A percentile compares a stretch with the other conserved stretches of the same genome.
Evolutionary conservation across 2,113 vertebrate genomes (phyloP).

Genomic region (Nettapus auritus): DNA sequence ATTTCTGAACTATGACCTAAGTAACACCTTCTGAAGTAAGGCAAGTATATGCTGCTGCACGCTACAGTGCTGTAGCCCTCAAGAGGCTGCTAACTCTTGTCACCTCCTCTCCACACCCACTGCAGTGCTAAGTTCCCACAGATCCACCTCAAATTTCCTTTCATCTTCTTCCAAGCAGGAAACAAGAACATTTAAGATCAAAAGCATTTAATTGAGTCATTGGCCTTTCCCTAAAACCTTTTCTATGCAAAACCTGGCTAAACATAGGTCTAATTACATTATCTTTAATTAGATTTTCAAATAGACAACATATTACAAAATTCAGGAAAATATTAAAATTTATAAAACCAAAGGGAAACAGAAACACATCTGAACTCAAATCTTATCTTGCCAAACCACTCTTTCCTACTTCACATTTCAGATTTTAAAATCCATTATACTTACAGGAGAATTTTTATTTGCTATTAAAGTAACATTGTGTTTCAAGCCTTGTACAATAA

Average conservation of each 20-base stretch:
- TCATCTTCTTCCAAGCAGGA: conserved; percentile 60
- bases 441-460: neutral
- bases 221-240: neutral
- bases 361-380: neutral
- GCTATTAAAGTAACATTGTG: neutral
- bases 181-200: conserved; percentile 26
- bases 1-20: neutral
- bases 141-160: conserved; percentile 8
- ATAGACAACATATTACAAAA: neutral
- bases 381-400: conserved; percentile 3
- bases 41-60: neutral
- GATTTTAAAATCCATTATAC: neutral
- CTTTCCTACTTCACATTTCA: neutral
- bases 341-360: neutral
- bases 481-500: neutral
- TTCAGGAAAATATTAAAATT: neutral
- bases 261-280: conserved; percentile 56
- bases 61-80: fast-evolving
- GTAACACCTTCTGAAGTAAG: neutral
- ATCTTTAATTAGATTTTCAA: conserved; percentile 59
- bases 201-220: neutral
- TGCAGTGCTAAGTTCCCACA: conserved; percentile 29
- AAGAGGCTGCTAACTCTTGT: neutral
- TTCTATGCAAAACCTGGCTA: conserved; percentile 56
- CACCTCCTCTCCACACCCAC: neutral